Percentiles rank a stretch among this genome's conserved stretches.
Evolutionary conservation across 1,140 invertebrate species (phyloP).

Genomic region (Drosophila repletoides): DNA sequence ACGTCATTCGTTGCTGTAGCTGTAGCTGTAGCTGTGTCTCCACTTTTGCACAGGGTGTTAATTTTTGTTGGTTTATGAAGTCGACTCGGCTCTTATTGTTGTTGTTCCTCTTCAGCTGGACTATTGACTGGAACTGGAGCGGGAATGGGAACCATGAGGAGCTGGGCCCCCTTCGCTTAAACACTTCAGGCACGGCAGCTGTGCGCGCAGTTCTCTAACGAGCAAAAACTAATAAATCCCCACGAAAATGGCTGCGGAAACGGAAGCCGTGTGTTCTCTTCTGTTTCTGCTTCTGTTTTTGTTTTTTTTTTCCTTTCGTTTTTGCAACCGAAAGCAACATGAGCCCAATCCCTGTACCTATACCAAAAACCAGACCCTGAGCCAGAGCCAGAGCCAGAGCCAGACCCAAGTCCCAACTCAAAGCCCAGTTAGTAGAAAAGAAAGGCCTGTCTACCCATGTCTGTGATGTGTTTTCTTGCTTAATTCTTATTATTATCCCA

Average conservation of each 20-base stretch:
- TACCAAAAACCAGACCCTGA: conserved; percentile 6
- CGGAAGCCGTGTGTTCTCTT: conserved; percentile 73
- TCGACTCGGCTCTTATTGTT: conserved; percentile 33
- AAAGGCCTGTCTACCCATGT: conserved; percentile 48
- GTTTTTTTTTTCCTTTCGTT: conserved; percentile 17
- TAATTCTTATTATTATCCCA: conserved; percentile 80
- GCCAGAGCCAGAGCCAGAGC: no score
- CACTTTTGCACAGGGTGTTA: conserved; percentile 72
- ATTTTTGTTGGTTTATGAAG: conserved; percentile 80
- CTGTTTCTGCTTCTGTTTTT: neutral
- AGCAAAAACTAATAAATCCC: conserved; percentile 82
- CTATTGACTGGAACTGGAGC: conserved; percentile 12
- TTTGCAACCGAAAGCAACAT: conserved; percentile 1
- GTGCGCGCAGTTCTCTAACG: conserved; percentile 77
- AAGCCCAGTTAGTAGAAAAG: conserved; percentile 25
- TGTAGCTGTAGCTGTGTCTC: conserved; percentile 32
- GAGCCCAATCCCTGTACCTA: conserved; percentile 31
- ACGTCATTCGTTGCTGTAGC: conserved; percentile 52
- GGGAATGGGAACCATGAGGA: no score
- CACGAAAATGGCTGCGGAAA: conserved; percentile 78
- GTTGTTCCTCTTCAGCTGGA: conserved; percentile 18
- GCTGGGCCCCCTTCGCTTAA: conserved; percentile 49
- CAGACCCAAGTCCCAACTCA: conserved; percentile 8
- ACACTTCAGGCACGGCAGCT: conserved; percentile 66
- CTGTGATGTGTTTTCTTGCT: conserved; percentile 79